Conservation (phyloP, 2,797 vertebrate species). For the Chelon labrosus region DNA sequence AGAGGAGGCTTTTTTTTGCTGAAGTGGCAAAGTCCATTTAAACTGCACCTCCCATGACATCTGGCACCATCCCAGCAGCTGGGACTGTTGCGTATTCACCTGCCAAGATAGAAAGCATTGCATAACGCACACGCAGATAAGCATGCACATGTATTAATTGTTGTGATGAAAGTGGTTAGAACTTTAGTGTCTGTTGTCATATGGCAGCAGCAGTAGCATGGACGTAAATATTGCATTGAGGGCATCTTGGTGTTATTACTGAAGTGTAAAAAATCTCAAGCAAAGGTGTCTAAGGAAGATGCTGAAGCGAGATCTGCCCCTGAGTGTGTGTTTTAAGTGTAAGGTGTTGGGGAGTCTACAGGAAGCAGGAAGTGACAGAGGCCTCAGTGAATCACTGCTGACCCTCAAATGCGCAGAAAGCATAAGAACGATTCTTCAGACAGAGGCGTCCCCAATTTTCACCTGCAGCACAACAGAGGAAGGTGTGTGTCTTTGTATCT, state of each 20-base stretch:
- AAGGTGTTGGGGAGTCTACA: too few relatives aligned
- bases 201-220: background rate
- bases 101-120: slow-evolving; percentile 52
- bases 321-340: too few relatives aligned
- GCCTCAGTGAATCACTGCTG: slow-evolving; percentile 36
- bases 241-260: slow-evolving; percentile 3
- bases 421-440: slow-evolving; percentile 34
- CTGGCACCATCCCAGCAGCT: slow-evolving; percentile 56
- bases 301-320: too few relatives aligned
- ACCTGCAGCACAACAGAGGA: slow-evolving; percentile 58
- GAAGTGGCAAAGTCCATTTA: slow-evolving; percentile 74
- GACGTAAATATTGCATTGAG: background rate
- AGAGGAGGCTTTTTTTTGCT: slow-evolving; percentile 58
- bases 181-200: background rate
- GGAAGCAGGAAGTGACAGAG: too few relatives aligned
- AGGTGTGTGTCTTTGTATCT: slow-evolving; percentile 28
- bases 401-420: slow-evolving; percentile 60
- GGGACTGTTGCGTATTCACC: slow-evolving; percentile 52
- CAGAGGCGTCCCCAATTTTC: slow-evolving; percentile 50
- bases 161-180: background rate
- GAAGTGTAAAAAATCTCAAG: background rate
- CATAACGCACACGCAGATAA: slow-evolving; percentile 13
- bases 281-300: background rate
- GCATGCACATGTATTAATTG: background rate
- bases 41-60: slow-evolving; percentile 54